Percentiles rank a stretch among this genome's conserved stretches.
These are phyloP conservation scores for Sphinx pinastri DNA, from an alignment of 2,888 invertebrate genomes.

Conservation along the genomic window DNA sequence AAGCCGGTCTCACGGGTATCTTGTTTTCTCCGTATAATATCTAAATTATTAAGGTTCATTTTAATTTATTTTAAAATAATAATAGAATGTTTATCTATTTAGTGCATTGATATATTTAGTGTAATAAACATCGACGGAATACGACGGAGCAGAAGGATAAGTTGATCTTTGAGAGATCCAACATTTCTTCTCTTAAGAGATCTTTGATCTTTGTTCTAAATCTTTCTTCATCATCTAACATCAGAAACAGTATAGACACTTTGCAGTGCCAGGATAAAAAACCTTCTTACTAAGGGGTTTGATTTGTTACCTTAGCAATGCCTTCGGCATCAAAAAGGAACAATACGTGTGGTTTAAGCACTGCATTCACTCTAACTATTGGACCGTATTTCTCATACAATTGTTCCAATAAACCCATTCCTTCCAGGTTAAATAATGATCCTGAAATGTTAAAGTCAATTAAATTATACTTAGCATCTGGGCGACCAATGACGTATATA, in stretches of 20 bases:
- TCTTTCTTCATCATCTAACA: no score
- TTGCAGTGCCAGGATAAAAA: neutral
- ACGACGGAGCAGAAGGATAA: no score
- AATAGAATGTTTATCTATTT: neutral
- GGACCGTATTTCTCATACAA: conserved; percentile 24
- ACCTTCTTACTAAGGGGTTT: no score
- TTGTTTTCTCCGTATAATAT: conserved; percentile 59
- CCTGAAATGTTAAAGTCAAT: neutral
- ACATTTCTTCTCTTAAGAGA: neutral
- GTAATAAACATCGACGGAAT: neutral
- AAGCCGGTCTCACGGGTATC: conserved; percentile 57
- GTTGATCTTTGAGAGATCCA: no score
- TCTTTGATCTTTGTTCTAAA: no score
- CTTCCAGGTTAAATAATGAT: neutral
- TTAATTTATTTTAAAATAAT: neutral
- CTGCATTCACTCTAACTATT: conserved; percentile 8
- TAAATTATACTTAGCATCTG: no score
- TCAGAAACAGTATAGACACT: no score
- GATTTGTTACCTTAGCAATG: conserved; percentile 14
- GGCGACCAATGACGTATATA: no score
- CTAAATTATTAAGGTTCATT: conserved; percentile 38
- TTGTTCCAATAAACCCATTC: conserved; percentile 16
- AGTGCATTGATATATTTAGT: no score
- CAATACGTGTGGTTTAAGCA: conserved; percentile 4
- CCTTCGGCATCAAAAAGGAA: conserved; percentile 10